A percentile compares a stretch with the other conserved stretches of the same genome.
These are phyloP conservation scores for Phrynosoma platyrhinos DNA, from an alignment of 2,113 vertebrate genomes.

Conservation along the genomic window DNA sequence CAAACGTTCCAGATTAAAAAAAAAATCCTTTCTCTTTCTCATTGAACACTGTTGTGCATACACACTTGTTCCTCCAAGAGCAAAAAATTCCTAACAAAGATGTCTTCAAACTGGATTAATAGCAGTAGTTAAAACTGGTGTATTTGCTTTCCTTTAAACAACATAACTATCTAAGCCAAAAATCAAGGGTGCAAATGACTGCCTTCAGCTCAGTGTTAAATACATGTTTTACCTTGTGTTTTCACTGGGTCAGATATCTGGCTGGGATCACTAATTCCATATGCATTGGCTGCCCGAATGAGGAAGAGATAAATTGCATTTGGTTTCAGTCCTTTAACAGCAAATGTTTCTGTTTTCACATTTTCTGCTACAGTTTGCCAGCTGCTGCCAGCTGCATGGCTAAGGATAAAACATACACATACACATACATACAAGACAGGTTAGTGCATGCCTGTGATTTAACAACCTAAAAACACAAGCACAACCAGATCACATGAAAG, in stretches of 20 bases:
- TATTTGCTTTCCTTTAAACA: background rate
- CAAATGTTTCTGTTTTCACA: conserved; percentile 92
- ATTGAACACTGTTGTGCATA: background rate
- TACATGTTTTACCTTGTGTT: conserved; percentile 89
- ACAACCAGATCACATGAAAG: background rate
- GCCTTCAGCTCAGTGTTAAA: background rate
- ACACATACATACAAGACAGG: conserved; percentile 34
- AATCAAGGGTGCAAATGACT: background rate
- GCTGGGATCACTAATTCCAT: conserved; percentile 97
- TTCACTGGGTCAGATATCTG: conserved; percentile 97
- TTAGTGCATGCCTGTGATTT: conserved; percentile 53
- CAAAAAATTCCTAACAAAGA: background rate
- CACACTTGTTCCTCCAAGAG: background rate
- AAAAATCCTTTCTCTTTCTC: background rate
- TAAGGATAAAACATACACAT: conserved; percentile 70
- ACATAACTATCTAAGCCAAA: background rate
- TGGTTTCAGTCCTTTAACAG: conserved; percentile 92
- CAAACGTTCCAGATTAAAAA: too few species aligned
- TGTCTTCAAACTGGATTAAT: background rate
- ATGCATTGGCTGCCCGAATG: conserved; percentile 96
- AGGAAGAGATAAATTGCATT: conserved; percentile 98
- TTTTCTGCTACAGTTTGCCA: conserved; percentile 98
- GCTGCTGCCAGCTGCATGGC: conserved; percentile 97
- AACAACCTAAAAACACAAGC: background rate
- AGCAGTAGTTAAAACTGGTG: background rate